These are phyloP conservation scores for Ophion costatus DNA, from an alignment of 2,888 invertebrate species.

Conservation along the genomic window DNA sequence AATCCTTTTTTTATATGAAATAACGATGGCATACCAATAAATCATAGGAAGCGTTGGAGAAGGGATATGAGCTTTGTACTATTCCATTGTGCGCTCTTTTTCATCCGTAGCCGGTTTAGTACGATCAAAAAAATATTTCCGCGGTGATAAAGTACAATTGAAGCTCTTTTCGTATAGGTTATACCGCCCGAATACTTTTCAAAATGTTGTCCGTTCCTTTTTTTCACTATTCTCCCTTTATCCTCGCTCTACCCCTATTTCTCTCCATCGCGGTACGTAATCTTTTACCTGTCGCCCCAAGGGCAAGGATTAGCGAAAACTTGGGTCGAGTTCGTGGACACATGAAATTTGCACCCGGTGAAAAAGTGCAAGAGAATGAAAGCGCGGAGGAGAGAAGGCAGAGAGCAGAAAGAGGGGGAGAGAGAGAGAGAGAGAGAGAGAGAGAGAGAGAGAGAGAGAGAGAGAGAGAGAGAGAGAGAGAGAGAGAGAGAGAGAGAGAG, in stretches of 20 bases:
- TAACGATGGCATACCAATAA: not conserved
- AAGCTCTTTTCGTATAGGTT: conserved; percentile 3
- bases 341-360: conserved; percentile 24
- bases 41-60: not conserved
- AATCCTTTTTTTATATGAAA: not conserved
- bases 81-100: conserved; percentile 1
- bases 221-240: conserved; percentile 16
- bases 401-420: not conserved
- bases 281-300: conserved; percentile 62
- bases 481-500: conserved; percentile 19
- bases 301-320: conserved; percentile 61
- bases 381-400: not conserved
- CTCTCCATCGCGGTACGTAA: conserved; percentile 54
- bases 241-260: conserved; percentile 2
- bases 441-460: conserved; percentile 25
- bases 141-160: not conserved
- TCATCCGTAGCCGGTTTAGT: not conserved
- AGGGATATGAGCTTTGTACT: not conserved
- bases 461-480: conserved; percentile 11
- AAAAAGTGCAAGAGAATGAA: conserved; percentile 6
- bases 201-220: conserved; percentile 41
- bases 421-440: conserved; percentile 7
- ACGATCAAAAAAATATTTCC: not conserved
- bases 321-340: conserved; percentile 56
- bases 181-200: conserved; percentile 33